A percentile compares a stretch with the other conserved stretches of the same genome.
Conservation (phyloP, 2,888 invertebrate genomes). For the Ischnus inquisitorius region DNA sequence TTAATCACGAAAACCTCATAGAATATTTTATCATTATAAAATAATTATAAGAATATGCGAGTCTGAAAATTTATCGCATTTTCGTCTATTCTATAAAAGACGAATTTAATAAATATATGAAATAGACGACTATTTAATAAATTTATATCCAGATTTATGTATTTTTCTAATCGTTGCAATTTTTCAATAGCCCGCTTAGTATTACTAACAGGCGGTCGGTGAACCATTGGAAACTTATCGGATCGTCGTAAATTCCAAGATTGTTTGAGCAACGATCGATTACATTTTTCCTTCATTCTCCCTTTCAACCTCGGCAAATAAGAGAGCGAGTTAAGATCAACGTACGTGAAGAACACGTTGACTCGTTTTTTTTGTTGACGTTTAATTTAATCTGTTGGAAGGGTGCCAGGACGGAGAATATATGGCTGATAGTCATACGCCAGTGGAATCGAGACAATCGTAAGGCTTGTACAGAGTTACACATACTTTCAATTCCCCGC, state of each 20-base stretch:
- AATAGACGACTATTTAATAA: too few relatives aligned
- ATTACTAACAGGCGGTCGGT: not conserved
- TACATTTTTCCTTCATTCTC: not conserved
- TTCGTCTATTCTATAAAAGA: not conserved
- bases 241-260: not conserved
- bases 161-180: too few relatives aligned
- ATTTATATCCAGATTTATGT: too few relatives aligned
- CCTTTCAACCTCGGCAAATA: not conserved
- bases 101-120: not conserved
- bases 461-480: slow-evolving; percentile 62
- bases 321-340: slow-evolving; percentile 3
- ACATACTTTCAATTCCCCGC: slow-evolving; percentile 19
- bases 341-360: slow-evolving; percentile 9
- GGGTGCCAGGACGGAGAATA: slow-evolving; percentile 58
- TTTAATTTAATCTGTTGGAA: slow-evolving; percentile 63
- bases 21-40: not conserved
- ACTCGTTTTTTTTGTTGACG: slow-evolving; percentile 25
- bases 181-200: too few relatives aligned
- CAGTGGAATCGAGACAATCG: slow-evolving; percentile 67
- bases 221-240: not conserved
- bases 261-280: slow-evolving; percentile 3
- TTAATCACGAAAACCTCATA: not conserved
- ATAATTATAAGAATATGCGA: not conserved
- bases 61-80: too few relatives aligned
- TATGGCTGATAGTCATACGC: slow-evolving; percentile 58